A percentile compares a stretch with the other conserved stretches of the same genome.
Evolutionary conservation across 2,113 vertebrate species (phyloP).

Genomic region (Poicephalus meyeri): DNA sequence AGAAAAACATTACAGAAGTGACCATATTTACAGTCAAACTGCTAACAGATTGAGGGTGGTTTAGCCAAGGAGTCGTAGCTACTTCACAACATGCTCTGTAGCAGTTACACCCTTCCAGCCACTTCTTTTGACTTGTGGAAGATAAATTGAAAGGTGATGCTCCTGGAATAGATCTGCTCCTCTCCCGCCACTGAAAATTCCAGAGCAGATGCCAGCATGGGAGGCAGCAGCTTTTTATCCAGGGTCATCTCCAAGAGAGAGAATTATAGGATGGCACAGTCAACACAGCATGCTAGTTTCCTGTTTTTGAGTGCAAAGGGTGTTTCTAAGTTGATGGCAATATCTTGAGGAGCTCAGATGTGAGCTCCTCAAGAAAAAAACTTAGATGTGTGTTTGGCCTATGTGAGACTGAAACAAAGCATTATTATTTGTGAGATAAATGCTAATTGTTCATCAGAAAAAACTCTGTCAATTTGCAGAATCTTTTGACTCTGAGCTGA

Average conservation of each 20-base stretch:
- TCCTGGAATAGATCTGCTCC: not conserved
- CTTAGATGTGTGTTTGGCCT: not conserved
- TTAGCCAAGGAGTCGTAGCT: not conserved
- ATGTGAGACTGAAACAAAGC: not conserved
- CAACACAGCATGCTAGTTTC: not conserved
- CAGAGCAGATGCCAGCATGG: fast-evolving
- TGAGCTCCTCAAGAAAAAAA: not conserved
- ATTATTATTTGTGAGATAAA: conserved; percentile 30
- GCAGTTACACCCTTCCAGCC: not conserved
- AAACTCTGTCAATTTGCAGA: not conserved
- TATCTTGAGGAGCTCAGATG: not conserved
- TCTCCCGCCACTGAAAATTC: not conserved
- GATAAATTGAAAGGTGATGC: not conserved
- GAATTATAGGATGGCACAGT: not conserved
- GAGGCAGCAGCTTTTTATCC: not conserved
- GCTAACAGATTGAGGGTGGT: not conserved
- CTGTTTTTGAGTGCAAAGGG: not conserved
- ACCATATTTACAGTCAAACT: not conserved
- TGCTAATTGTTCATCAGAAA: not conserved
- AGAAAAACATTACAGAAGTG: not conserved
- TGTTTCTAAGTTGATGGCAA: not conserved
- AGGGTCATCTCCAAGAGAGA: not conserved
- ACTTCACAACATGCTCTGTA: not conserved
- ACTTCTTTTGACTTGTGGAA: not conserved
- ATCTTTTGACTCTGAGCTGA: not conserved